Conservation (phyloP, 1,140 invertebrate genomes). For the Drosophila repleta region DNA sequence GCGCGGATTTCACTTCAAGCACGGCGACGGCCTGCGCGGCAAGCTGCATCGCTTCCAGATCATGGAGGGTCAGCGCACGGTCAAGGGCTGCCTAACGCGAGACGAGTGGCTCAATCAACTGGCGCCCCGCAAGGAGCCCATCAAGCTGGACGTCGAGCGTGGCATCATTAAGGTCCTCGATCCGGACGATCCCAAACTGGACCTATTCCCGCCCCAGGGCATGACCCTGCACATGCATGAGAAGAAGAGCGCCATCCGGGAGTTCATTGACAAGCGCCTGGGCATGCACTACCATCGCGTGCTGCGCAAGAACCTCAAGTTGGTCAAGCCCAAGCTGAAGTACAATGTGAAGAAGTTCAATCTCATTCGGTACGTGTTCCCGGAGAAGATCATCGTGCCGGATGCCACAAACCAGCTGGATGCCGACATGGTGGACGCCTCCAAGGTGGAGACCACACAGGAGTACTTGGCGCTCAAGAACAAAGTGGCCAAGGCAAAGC, state of each 20-base stretch:
- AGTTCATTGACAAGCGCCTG: conserved; percentile 60
- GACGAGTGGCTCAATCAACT: conserved; percentile 79
- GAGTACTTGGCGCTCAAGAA: conserved; percentile 62
- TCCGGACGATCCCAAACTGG: conserved; percentile 71
- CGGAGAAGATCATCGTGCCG: conserved; percentile 56
- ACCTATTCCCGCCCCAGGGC: conserved; percentile 61
- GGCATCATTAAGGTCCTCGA: conserved; percentile 68
- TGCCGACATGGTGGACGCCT: conserved; percentile 50
- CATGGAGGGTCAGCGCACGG: conserved; percentile 63
- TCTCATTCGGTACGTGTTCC: conserved; percentile 74
- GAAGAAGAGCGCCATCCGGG: conserved; percentile 60
- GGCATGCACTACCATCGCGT: conserved; percentile 71
- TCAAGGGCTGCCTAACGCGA: conserved; percentile 71
- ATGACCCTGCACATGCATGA: conserved; percentile 32
- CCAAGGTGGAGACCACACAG: conserved; percentile 58
- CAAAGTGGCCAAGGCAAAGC: conserved; percentile 48
- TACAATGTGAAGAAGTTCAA: conserved; percentile 77
- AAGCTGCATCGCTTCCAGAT: conserved; percentile 73
- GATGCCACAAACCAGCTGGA: conserved; percentile 39
- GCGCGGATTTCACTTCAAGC: conserved; percentile 77
- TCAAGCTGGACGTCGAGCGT: conserved; percentile 70
- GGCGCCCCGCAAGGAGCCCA: conserved; percentile 68
- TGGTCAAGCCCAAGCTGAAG: conserved; percentile 63
- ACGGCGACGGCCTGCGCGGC: conserved; percentile 66
- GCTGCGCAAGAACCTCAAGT: conserved; percentile 69